Conservation (phyloP, 64 coral and sea anemone species). For the Pocillopora verrucosa region DNA sequence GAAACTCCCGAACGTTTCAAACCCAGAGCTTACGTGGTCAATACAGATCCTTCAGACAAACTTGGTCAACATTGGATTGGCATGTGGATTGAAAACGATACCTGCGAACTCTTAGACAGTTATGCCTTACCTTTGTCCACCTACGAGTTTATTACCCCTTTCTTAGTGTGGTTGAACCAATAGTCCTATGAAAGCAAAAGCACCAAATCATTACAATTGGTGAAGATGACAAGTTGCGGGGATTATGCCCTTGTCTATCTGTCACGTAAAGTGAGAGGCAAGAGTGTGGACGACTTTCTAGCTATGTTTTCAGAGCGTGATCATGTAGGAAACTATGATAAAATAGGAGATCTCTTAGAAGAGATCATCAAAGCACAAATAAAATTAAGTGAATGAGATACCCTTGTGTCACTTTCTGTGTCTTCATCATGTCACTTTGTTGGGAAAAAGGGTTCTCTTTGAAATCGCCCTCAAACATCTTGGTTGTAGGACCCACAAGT, state of each 20-base stretch:
- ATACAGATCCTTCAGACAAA: neutral
- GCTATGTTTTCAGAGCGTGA: neutral
- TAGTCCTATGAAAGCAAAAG: too few species aligned
- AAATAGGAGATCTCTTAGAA: neutral
- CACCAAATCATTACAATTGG: too few species aligned
- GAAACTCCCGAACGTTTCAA: neutral
- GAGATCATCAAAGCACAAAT: neutral
- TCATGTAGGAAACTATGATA: neutral
- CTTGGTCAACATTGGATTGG: conserved; percentile 41
- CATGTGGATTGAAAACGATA: conserved; percentile 2
- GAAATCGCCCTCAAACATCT: too few species aligned
- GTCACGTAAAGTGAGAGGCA: neutral
- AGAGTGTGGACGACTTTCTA: neutral
- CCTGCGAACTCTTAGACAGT: conserved; percentile 43
- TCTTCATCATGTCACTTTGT: neutral
- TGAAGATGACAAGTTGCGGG: neutral
- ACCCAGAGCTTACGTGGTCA: conserved; percentile 30
- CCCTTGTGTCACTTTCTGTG: too few species aligned
- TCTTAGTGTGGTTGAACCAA: neutral
- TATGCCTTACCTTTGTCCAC: neutral
- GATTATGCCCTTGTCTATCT: neutral
- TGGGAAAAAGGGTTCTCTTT: too few species aligned
- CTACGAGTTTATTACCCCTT: neutral
- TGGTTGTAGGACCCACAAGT: too few species aligned
- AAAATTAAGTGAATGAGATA: neutral